Evolutionary conservation across 92 coral and sea anemone species (phyloP).

Genomic region (Chrysogorgia sp.): DNA sequence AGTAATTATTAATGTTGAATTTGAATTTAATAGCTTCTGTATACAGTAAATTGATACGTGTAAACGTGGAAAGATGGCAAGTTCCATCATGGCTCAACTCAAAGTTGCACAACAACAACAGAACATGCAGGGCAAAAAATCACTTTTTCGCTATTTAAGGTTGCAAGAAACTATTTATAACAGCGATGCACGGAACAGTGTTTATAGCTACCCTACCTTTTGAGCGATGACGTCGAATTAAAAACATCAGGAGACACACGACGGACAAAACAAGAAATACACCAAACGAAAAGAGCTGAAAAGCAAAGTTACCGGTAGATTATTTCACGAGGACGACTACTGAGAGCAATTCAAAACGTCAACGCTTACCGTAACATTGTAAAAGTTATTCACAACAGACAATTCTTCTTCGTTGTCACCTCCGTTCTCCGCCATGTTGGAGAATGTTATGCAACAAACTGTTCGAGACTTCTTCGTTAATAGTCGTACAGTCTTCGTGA

Average conservation of each 20-base stretch:
- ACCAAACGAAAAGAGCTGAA: constrained; percentile 73
- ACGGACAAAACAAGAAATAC: constrained; percentile 60
- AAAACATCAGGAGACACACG: constrained; percentile 48
- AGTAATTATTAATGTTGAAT: no score
- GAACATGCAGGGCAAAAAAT: no score
- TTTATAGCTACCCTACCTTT: constrained; percentile 57
- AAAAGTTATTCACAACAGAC: constrained; percentile 45
- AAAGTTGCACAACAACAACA: no score
- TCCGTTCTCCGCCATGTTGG: constrained; percentile 58
- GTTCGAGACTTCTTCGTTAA: background rate
- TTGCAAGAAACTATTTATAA: no score
- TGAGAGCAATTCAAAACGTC: background rate
- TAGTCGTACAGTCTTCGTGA: background rate
- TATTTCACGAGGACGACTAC: background rate
- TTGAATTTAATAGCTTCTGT: no score
- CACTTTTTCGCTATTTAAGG: no score
- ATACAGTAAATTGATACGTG: no score
- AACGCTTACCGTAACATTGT: constrained; percentile 68
- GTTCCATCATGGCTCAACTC: no score
- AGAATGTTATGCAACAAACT: background rate
- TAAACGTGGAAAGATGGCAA: no score
- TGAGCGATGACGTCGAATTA: constrained; percentile 58
- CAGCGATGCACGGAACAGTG: no score
- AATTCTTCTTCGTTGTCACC: constrained; percentile 23
- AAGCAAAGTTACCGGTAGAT: background rate